Evolutionary conservation across 2,888 invertebrate genomes (phyloP), one percentile per base, ranked within the genome.

Genomic region (Erebia epiphron): DNA sequence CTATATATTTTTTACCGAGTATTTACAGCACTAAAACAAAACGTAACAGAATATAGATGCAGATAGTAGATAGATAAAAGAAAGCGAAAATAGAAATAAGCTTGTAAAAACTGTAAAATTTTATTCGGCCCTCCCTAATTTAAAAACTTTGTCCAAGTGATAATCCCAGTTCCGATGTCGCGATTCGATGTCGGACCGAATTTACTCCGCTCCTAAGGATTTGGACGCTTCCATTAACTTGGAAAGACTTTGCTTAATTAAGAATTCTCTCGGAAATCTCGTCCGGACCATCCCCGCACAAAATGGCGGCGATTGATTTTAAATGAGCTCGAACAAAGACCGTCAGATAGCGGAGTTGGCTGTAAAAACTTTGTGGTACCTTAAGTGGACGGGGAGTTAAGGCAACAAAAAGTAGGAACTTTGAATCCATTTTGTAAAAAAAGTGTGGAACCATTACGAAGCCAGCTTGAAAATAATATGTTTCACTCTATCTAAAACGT

Each of bases 191-290:
- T 86, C 78, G 78, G 77, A 75, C 79, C 75, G 85, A 89, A 86
- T 90, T 88, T 86, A 84, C 85, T 81, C 79, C 82, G 84, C 84
- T 86, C 82, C 84, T 84, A 85, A 88, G 85, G 86, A 86, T 87
- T 87, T 86, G 85, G 88, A 83, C 85, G 84, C 85, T 80, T 87
- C 91, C 91, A 92, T 92, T 92, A 91, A 88, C 80, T 85, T 88
- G 89, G 90, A 90, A 91, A 91, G 87, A 87, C 89, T 84, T 83
- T 83, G 86, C 90, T 92, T 92, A 92, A 92, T 92, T 92, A 92
- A 88, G 90, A 90, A 92, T 92, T 92, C 91, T 83, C 91, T 91
- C 84, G 83, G 81, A 90, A 92, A 90, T 90, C 89, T 88, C 88
- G 84, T 83, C 86, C 83, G 80, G 82, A 79, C 83, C 85, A 83